phyloP scores from a whole-genome alignment of 2,888 invertebrate genomes.

The Morpho achilles region DNA sequence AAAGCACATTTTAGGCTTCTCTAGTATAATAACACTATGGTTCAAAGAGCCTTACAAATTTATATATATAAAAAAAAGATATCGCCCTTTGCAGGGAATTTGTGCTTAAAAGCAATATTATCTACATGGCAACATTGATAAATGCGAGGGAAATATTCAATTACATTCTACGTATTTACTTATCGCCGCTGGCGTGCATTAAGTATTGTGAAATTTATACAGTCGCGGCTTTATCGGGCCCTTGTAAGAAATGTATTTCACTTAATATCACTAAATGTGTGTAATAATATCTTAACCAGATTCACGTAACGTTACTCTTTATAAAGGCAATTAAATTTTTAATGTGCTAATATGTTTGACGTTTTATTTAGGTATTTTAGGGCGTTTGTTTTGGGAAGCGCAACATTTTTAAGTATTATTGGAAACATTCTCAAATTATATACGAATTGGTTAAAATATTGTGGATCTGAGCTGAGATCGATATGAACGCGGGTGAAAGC shows the following conservation, averaged over 20 bases:
- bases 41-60: too few relatives aligned
- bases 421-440: too few relatives aligned
- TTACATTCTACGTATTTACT: slow-evolving; percentile 24
- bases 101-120: slow-evolving; percentile 33
- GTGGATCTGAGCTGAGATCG: too few relatives aligned
- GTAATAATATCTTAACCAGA: slow-evolving; percentile 18
- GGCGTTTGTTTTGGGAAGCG: too few relatives aligned
- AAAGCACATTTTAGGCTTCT: too few relatives aligned
- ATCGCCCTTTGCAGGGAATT: slow-evolving; percentile 20
- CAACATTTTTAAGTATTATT: too few relatives aligned
- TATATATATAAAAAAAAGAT: slow-evolving; percentile 3
- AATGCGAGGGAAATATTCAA: slow-evolving; percentile 26
- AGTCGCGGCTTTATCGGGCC: slow-evolving; percentile 18
- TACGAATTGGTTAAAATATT: too few relatives aligned
- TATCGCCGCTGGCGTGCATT: slow-evolving; percentile 24
- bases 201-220: slow-evolving; percentile 27
- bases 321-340: slow-evolving; percentile 15
- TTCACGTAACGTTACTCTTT: slow-evolving; percentile 11
- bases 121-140: slow-evolving; percentile 27
- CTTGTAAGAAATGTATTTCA: slow-evolving; percentile 23
- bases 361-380: not conserved
- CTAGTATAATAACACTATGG: too few relatives aligned
- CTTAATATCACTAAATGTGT: slow-evolving; percentile 23
- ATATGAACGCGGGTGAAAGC: too few relatives aligned
- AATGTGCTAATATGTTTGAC: slow-evolving; percentile 8